Evolutionary conservation across 2,888 invertebrate genomes (phyloP), one percentile per base, ranked within the genome.

Genomic region (Epinotia demarniana): DNA sequence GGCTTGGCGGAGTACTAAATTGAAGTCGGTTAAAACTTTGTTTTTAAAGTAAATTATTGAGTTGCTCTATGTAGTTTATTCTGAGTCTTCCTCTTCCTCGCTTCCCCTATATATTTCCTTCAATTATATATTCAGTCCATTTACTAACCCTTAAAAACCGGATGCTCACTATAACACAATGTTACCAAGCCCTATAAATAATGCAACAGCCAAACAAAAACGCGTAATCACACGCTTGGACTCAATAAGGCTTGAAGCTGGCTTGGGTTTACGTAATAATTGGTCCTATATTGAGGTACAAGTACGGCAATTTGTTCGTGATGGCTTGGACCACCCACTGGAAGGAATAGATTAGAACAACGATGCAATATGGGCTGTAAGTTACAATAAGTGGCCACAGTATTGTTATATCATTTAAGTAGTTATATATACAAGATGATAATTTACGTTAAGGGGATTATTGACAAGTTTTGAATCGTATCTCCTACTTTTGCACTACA

Each of bases 231-330:
- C 61, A 71, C 61, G 66, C 71, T 71, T 67, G 66, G 53, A 43
- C 71, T 67, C 66, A 74, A 74, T 61, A 67, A 71, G 71, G 66
- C 75, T 75, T 75, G 75, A 71, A 71, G 70, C 43, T 57, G 46
- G 70, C n/a, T 58, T n/a, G 43, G 66, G 71, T 75, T 75, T 75
- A 75, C 66, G 71, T 61, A 71, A 75, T 75, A 75, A 75, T 75
- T 75, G 75, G 71, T 71, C 72, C 27, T 64, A 27, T 63, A 70
- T 53, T 18, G 61, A 61, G 18, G 27, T 49, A 70, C 61, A 60
- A 60, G 27, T 64, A 64, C 53, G 66, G 71, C 71, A 71, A 75
- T 72, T 75, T 71, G 75, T 57, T 66, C 43, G 75, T 67, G 71
- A 72, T 67, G 49, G 39, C 61, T 9, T 46, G 61, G 75, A 72